Evolutionary conservation across 2,113 vertebrate genomes (phyloP).

Genomic region (Hepsetus odoe): DNA sequence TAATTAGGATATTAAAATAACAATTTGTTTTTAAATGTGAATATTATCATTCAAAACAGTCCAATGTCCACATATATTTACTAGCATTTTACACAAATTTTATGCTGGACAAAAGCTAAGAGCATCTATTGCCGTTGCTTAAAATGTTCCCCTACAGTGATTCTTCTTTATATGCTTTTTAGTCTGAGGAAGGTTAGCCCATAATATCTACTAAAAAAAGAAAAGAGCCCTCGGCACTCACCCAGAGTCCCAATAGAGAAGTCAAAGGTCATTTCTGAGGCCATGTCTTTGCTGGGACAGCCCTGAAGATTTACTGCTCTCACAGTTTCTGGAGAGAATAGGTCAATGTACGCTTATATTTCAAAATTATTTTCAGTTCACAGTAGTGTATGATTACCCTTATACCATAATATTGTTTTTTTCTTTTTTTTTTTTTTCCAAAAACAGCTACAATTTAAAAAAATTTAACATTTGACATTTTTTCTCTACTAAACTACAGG

Average conservation of each 20-base stretch:
- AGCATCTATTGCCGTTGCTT: not conserved
- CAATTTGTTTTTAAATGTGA: too few relatives aligned
- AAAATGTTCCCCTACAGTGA: not conserved
- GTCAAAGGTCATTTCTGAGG: constrained; percentile 69
- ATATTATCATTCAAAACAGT: too few relatives aligned
- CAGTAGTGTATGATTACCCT: too few relatives aligned
- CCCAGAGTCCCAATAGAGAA: constrained; percentile 77
- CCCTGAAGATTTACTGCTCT: constrained; percentile 73
- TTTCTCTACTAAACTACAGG: too few relatives aligned
- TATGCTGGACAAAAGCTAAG: not conserved
- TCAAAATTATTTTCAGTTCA: not conserved
- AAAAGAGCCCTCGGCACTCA: constrained; percentile 51
- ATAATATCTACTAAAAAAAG: not conserved
- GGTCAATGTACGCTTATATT: not conserved
- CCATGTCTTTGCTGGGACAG: constrained; percentile 57
- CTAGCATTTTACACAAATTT: not conserved
- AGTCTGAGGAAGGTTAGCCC: too few relatives aligned
- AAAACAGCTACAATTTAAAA: too few relatives aligned
- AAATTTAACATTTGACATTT: too few relatives aligned
- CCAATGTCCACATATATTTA: too few relatives aligned
- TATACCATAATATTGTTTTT: too few relatives aligned
- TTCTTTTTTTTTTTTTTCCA: too few relatives aligned
- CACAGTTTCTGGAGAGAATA: constrained; percentile 67
- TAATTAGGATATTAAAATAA: too few relatives aligned
- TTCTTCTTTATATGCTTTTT: not conserved